phyloP scores from a whole-genome alignment of 2,797 vertebrate species.

The Masticophis lateralis region DNA sequence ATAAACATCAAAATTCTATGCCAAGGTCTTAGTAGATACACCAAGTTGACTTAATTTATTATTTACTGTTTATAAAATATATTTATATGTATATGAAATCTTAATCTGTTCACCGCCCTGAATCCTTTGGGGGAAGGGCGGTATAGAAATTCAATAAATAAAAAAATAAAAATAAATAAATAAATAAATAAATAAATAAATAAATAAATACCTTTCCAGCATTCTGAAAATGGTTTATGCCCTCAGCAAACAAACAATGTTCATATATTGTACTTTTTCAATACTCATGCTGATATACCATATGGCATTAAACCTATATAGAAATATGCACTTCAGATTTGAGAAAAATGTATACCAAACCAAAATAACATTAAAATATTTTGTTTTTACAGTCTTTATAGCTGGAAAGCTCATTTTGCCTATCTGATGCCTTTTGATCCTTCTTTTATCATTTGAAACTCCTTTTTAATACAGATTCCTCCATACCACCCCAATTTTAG shows the following conservation, averaged over 20 bases:
- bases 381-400: slow-evolving; percentile 35
- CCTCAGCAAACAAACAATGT: slow-evolving; percentile 60
- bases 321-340: slow-evolving; percentile 54
- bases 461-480: neutral
- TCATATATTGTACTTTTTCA: slow-evolving; percentile 62
- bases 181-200: no score
- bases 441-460: slow-evolving; percentile 1
- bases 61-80: no score
- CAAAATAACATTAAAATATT: slow-evolving; percentile 24
- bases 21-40: no score
- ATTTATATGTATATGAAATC: no score
- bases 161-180: no score
- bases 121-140: no score
- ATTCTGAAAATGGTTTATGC: slow-evolving; percentile 59
- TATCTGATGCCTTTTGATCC: rapidly evolving
- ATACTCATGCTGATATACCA: slow-evolving; percentile 56
- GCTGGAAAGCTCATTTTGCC: slow-evolving; percentile 6
- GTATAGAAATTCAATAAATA: no score
- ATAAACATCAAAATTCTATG: no score
- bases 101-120: no score
- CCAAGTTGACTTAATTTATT: no score
- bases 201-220: slow-evolving; percentile 55
- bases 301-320: slow-evolving; percentile 45
- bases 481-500: neutral
- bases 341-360: slow-evolving; percentile 43